Evolutionary conservation across 1,140 invertebrate species (phyloP), one percentile per base, ranked within the genome.

Genomic region (Papilio glaucus): DNA sequence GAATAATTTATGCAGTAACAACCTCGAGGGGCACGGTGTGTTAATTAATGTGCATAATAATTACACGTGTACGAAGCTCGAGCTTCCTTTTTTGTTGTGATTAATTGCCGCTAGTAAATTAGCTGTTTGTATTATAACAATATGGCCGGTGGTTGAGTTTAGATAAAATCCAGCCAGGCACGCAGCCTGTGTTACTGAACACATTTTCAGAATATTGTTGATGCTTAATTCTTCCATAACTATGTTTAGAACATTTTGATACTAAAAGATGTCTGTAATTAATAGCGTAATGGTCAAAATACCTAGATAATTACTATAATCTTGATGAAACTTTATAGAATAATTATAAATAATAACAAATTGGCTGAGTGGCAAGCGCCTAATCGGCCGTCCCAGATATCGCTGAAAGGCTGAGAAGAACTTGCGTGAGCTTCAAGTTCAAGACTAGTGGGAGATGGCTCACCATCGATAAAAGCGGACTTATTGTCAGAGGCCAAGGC

Each of bases 31-130:
- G 79, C 82, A 81, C 76, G 77, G 67, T 57, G 49, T 72, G 86
- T 87, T 92, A 91, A 92, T 92, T 92, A 91, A 92, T 92, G 89
- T 91, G 90, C 90, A 91, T 92, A 91, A 90, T 92, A 92, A 92
- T 90, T 90, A 92, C 84, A 85, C 82, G 82, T 89, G 85, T 85
- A 88, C 85, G 82, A 53, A 80, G 78, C 87, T 80, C 85, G 85
- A 86, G 90, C 90, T 91, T 92, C 89, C 90, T 92, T 90, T 89
- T 91, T 89, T 84, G 85, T 84, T 88, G 84, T 92, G 90, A 92
- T 92, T 92, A 92, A 92, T 91, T 88, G 79, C 75, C 75, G 74
- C 80, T 85, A 85, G 85, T 79, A 88, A 89, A 91, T 90, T 91
- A 87, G 85, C 86, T 90, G 75, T 83, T 85, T 78, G 78, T 84